These are phyloP conservation scores for Coregonus suidteri DNA, from an alignment of 2,797 vertebrate species.

Conservation along the genomic window DNA sequence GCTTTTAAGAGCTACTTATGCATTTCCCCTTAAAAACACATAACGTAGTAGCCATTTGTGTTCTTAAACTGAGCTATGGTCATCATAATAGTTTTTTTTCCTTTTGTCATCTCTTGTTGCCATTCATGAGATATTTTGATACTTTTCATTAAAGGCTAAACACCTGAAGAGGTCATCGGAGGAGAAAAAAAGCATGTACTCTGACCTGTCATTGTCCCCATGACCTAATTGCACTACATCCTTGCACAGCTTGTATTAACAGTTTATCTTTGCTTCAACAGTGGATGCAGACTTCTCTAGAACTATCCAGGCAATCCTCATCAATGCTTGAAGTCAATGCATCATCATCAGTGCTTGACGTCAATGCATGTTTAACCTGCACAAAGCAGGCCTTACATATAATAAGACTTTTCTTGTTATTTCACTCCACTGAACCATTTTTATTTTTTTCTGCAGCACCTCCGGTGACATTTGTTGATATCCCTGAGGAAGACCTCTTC, in stretches of 20 bases:
- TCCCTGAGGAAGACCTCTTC: slow-evolving; percentile 76
- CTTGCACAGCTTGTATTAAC: slow-evolving; percentile 60
- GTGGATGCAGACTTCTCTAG: slow-evolving; percentile 47
- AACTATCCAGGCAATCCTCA: slow-evolving; percentile 43
- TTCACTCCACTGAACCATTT: slow-evolving; percentile 28
- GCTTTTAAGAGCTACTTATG: slow-evolving; percentile 51
- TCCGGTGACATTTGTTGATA: slow-evolving; percentile 72
- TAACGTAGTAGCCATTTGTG: slow-evolving; percentile 34
- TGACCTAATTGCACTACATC: slow-evolving; percentile 41
- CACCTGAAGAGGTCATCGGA: slow-evolving; percentile 30
- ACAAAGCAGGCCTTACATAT: slow-evolving; percentile 29
- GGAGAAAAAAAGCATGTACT: slow-evolving; percentile 53
- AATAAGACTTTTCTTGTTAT: not conserved
- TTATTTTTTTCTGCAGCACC: slow-evolving; percentile 62
- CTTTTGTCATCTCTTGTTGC: slow-evolving; percentile 42
- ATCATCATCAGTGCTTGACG: slow-evolving; percentile 56
- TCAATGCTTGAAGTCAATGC: slow-evolving; percentile 60
- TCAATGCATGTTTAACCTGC: slow-evolving; percentile 66
- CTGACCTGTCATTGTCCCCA: slow-evolving; percentile 25
- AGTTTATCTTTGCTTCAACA: slow-evolving; percentile 55
- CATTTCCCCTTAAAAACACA: slow-evolving; percentile 56
- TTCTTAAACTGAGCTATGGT: slow-evolving; percentile 50
- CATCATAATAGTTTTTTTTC: slow-evolving; percentile 37
- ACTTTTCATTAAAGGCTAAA: slow-evolving; percentile 49
- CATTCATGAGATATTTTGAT: slow-evolving; percentile 33